Conservation (phyloP, 2,888 invertebrate genomes). For the Atethmia centrago region DNA sequence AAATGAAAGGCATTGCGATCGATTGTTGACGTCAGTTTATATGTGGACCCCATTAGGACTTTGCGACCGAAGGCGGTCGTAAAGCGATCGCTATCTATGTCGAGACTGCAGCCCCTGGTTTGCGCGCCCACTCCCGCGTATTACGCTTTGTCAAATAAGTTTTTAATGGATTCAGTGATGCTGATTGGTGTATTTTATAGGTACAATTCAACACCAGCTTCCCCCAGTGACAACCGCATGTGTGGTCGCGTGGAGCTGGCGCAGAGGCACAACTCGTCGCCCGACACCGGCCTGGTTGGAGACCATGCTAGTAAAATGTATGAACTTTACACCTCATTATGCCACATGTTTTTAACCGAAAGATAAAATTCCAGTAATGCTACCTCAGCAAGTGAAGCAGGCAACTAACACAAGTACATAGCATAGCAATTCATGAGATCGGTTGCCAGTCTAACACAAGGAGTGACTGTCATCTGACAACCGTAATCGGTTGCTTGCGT, state of each 20-base stretch:
- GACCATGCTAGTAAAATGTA: constrained; percentile 85
- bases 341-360: too few relatives aligned
- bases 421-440: neutral
- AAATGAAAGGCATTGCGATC: neutral
- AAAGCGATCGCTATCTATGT: too few relatives aligned
- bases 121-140: too few relatives aligned
- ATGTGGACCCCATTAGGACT: too few relatives aligned
- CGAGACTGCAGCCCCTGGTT: too few relatives aligned
- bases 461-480: too few relatives aligned
- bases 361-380: too few relatives aligned
- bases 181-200: constrained; percentile 67
- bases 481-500: neutral
- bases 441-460: neutral
- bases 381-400: too few relatives aligned
- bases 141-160: neutral
- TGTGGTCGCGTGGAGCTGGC: constrained; percentile 83
- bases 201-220: constrained; percentile 90
- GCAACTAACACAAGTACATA: too few relatives aligned
- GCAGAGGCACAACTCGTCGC: constrained; percentile 88
- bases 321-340: constrained; percentile 37
- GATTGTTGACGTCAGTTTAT: neutral
- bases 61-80: too few relatives aligned
- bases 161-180: neutral
- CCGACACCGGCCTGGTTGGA: constrained; percentile 83
- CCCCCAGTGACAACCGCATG: constrained; percentile 85